Base-by-base conservation (phyloP, 2,888 invertebrate genomes). In the Baccha elongata region DNA sequence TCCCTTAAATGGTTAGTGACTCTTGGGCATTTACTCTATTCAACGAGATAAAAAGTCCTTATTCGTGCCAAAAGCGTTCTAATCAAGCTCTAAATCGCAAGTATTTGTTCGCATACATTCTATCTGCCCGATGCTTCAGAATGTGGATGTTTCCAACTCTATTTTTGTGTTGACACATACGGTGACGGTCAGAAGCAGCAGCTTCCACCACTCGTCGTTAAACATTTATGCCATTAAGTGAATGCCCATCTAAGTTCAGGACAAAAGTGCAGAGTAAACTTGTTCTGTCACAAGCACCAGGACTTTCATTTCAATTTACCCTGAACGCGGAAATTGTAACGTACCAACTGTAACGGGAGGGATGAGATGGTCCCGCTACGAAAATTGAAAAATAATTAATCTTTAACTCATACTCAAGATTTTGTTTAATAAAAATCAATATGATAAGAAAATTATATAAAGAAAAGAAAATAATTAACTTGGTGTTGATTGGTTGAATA, bases 221-320 rank as follows among this genome's bases (percentile, higher is more conserved):
- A 53, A 53, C 53, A 53, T 53, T 35, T 53, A 37, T 35, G 8
- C 21, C 29, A 13, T 32, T 32, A 17, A n/a, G 17, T 32, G 29
- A 19, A 19, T 53, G 17, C 19, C 21, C 35, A 35, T 53, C 53
- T 53, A 53, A 53, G 35, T 21, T 23, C 40, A 40, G 40, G 6
- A 40, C 40, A 35, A 40, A 58, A 58, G 58, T 58, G 58, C 40
- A 58, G 11, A 58, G 58, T 26, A 58, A 58, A 58, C 40, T 40
- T 58, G 58, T 58, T 40, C 40, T 32, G 52, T 17, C 5, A 29
- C 17, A 40, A 15, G 23, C 21, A 46, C 26, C 35, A 58, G 40
- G 40, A 58, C 58, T 40, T 58, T 58, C 55, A 40, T 40, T 58
- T 40, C 58, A 58, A 58, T 58, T 40, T 58, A 15, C 11, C 8